phyloP scores from a whole-genome alignment of 2,113 vertebrate genomes.

The Brachyistius frenatus region DNA sequence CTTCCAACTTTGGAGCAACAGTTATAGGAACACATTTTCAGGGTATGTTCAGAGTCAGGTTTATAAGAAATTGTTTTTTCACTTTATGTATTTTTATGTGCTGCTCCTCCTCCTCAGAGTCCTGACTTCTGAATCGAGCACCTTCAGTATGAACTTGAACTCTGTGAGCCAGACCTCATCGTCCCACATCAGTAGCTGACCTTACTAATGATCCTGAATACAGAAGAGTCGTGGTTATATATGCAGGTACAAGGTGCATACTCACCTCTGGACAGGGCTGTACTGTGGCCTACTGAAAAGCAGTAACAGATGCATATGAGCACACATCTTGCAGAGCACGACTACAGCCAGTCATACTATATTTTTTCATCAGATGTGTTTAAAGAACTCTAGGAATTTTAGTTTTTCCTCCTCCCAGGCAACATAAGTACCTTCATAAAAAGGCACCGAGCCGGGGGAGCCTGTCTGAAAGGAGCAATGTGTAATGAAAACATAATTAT shows the following conservation, averaged over 20 bases:
- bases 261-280: neutral
- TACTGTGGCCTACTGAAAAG: neutral
- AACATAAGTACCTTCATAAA: neutral
- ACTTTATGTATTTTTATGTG: neutral
- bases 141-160: neutral
- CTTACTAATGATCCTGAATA: constrained; percentile 17
- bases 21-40: no score
- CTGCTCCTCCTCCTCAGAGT: neutral
- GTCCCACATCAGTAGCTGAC: neutral
- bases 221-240: neutral
- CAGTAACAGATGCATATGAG: neutral
- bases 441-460: no score
- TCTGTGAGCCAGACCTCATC: neutral
- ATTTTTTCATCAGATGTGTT: constrained; percentile 12
- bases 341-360: constrained; percentile 8
- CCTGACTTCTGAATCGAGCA: constrained; percentile 1
- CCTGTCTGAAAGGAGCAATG: no score
- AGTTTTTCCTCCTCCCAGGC: neutral
- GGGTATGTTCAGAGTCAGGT: neutral
- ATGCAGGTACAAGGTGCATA: neutral
- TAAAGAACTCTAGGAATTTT: neutral
- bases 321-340: neutral
- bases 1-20: no score
- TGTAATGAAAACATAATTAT: no score
- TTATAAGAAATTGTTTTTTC: neutral